Evolutionary conservation across 2,888 invertebrate species (phyloP), one percentile per base, ranked within the genome.

Genomic region (Copidosoma aretas): DNA sequence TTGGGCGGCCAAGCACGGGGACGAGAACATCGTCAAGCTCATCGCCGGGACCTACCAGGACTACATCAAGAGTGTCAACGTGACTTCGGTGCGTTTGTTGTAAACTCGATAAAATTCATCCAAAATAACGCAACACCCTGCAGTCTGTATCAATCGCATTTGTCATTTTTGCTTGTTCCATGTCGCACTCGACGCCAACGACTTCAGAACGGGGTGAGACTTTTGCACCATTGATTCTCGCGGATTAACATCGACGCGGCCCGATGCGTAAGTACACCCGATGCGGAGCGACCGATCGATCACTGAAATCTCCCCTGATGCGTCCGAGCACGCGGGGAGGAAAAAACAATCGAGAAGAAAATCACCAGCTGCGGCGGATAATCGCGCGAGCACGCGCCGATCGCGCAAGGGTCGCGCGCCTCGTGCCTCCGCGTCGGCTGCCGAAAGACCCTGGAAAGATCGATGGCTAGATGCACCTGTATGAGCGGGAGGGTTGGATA

Each of bases 1-100:
- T 84, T 97, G 97, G 97, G 97, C 94, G 71, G 95, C 96, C 73
- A 97, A 97, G 84, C 93, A 95, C 78, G 97, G 97, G 2, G 93
- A 95, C 81, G 90, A 91, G 81, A 93, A 97, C 81, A 90, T 97
- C 75, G 91, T 97, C 65, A 97, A 97, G 85, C 87, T 96, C 72
- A 89, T 97, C 77, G 95, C 96, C 25, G 95, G 96, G n/a, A 91
- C 91, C 3, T 90, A 93, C 79, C 90, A 90, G 78, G 90, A 91
- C n/a, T 89, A 91, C 74, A 82, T 81, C 67, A 83, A 82, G 74
- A 78, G 79, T 77, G 92, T 95, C 73, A 94, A 97, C 85, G 91
- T 91, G 75, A 90, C 91, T 83, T 93, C 97, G 87, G 96, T 97
- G 85, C 89, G 88, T 82, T 67, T 67, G n/a, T 17, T 49, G 12